Base-by-base conservation (phyloP, 2,797 vertebrate genomes). In the Furcifer pardalis region DNA sequence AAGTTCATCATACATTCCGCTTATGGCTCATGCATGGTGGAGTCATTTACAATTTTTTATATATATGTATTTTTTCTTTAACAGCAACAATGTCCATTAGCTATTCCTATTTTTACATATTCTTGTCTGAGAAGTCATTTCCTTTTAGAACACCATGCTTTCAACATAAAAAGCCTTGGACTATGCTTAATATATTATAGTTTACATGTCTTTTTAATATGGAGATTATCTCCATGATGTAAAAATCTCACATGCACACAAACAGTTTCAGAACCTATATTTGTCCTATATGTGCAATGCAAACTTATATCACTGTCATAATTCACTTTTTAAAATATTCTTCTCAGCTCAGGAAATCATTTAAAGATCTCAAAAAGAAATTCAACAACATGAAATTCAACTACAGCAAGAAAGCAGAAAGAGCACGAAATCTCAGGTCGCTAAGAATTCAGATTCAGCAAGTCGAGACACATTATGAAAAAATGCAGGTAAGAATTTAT, bases 321-420 rank as follows among this genome's bases (percentile, higher is more conserved):
- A 40, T 49, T 81, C 62, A 81, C 69, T 52, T 80, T 86, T 37
- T 69, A 91, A 17, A 90, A 6, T 84, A 0, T 10, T 92, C 85
- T 15, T 92, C 96, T 92, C 91, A 98, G 97, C 91, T 97, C 85
- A 96, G 93, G 93, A 97, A 97, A 73, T 97, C 97, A 68, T 98
- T 97, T 92, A 97, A 96, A 93, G 97, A 98, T 90, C 94, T 97
- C 65, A 98, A 97, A 95, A 98, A 97, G 95, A 98, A 97, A 92
- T 97, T 97, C 94, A 98, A 98, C 93, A 98, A 98, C 86, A 89
- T 97, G 90, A 98, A 97, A 91, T 98, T 98, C 90, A 98, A 97
- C 91, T 98, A 97, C 44, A 93, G 88, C 46, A 98, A 98, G 94
- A 98, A 96, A 95, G 96, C 93, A 13, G 97, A 98, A 92, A 98